These are phyloP conservation scores for Euspilapteryx auroguttella DNA, from an alignment of 2,888 invertebrate species.

Conservation along the genomic window DNA sequence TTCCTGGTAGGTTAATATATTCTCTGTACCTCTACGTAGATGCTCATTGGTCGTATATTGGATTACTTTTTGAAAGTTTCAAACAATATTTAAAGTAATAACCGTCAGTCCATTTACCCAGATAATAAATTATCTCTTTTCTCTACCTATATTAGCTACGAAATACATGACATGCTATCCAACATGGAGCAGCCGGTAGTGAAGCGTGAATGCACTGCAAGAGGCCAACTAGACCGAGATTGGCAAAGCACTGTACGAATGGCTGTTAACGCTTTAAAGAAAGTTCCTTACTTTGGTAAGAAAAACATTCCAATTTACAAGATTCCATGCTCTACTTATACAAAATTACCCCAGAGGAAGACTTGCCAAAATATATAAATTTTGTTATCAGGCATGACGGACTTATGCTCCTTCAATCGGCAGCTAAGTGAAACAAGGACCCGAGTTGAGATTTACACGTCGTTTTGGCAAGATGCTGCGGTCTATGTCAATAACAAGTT, in stretches of 20 bases:
- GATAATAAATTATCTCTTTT: no score
- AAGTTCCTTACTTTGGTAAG: conserved; percentile 37
- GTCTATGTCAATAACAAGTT: conserved; percentile 42
- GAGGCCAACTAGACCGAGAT: conserved; percentile 26
- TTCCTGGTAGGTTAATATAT: no score
- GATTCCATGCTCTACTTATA: no score
- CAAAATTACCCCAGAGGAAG: no score
- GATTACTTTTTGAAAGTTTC: no score
- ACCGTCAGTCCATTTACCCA: no score
- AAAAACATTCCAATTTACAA: neutral
- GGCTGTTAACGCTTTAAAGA: conserved; percentile 22
- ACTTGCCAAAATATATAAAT: no score
- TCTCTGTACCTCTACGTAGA: no score
- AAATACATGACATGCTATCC: conserved; percentile 26
- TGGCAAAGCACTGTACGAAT: conserved; percentile 26
- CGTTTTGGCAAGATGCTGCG: conserved; percentile 38
- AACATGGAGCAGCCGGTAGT: conserved; percentile 15
- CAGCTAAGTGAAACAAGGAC: conserved; percentile 38
- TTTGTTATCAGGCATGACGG: conserved; percentile 33
- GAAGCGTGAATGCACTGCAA: conserved; percentile 27
- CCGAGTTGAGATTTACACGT: conserved; percentile 33
- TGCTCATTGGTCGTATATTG: no score
- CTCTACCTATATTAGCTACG: no score
- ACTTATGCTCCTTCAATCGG: conserved; percentile 31
- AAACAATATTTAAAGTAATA: no score